These are phyloP conservation scores for Poecilia wingei DNA, from an alignment of 2,797 vertebrate genomes.

Conservation along the genomic window DNA sequence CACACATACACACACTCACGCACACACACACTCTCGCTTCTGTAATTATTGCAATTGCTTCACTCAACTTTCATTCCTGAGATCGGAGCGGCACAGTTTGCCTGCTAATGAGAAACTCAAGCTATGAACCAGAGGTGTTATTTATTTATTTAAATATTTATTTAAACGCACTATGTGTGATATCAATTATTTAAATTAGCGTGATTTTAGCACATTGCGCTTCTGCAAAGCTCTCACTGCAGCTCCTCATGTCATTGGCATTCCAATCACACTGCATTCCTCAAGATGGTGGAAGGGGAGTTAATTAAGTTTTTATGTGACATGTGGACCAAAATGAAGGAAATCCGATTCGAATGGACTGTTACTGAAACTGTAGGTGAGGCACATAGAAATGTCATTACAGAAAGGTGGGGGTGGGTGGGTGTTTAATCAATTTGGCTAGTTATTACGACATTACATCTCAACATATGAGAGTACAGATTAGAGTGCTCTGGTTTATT, in stretches of 20 bases:
- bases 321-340: conserved; percentile 39
- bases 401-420: neutral
- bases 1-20: too few species aligned
- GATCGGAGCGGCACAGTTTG: conserved; percentile 67
- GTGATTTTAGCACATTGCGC: conserved; percentile 59
- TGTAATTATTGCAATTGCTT: conserved; percentile 81
- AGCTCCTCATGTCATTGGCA: conserved; percentile 53
- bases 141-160: conserved; percentile 77
- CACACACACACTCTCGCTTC: conserved; percentile 53
- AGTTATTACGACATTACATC: conserved; percentile 10
- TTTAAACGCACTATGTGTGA: conserved; percentile 75
- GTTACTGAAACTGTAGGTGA: conserved; percentile 30
- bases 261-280: conserved; percentile 48
- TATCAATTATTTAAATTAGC: conserved; percentile 80
- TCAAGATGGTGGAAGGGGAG: conserved; percentile 48
- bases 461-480: conserved; percentile 11
- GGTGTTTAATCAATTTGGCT: conserved; percentile 20
- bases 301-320: conserved; percentile 70
- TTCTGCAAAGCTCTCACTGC: conserved; percentile 41
- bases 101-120: conserved; percentile 79
- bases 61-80: conserved; percentile 78
- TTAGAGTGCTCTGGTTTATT: conserved; percentile 2
- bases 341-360: conserved; percentile 41
- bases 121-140: conserved; percentile 72
- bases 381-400: conserved; percentile 14